phyloP scores from a whole-genome alignment of 2,797 vertebrate species.

The Myiotriccus ornatus region DNA sequence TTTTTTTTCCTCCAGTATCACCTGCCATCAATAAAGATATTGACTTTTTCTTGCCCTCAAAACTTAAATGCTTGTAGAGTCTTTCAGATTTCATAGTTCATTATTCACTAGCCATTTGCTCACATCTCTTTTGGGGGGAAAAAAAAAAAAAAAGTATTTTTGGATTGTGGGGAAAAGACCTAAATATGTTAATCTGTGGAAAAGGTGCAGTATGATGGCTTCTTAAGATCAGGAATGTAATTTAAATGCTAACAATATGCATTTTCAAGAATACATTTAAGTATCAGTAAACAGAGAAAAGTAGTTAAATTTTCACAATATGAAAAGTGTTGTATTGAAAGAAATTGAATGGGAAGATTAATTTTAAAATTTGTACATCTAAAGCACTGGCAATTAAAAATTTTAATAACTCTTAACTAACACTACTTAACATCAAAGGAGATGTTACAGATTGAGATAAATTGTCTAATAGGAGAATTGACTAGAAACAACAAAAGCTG shows the following conservation, averaged over 20 bases:
- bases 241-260: neutral
- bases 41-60: neutral
- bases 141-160: neutral
- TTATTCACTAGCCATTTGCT: neutral
- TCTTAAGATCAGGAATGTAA: neutral
- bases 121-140: neutral
- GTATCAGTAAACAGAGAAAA: neutral
- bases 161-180: neutral
- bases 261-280: neutral
- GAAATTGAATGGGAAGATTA: neutral
- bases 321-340: neutral
- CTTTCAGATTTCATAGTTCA: neutral
- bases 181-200: neutral
- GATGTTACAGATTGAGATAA: neutral
- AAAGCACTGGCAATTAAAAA: neutral
- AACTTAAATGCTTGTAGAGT: neutral
- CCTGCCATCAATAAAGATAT: neutral
- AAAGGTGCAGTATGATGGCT: neutral
- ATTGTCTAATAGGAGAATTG: neutral
- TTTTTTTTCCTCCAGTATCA: neutral
- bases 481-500: neutral
- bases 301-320: neutral
- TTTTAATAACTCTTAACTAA: neutral
- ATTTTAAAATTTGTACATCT: neutral
- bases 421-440: neutral